A percentile compares a stretch with the other conserved stretches of the same genome.
These are phyloP conservation scores for Artemisiospiza belli DNA, from an alignment of 2,113 vertebrate species.

Conservation along the genomic window DNA sequence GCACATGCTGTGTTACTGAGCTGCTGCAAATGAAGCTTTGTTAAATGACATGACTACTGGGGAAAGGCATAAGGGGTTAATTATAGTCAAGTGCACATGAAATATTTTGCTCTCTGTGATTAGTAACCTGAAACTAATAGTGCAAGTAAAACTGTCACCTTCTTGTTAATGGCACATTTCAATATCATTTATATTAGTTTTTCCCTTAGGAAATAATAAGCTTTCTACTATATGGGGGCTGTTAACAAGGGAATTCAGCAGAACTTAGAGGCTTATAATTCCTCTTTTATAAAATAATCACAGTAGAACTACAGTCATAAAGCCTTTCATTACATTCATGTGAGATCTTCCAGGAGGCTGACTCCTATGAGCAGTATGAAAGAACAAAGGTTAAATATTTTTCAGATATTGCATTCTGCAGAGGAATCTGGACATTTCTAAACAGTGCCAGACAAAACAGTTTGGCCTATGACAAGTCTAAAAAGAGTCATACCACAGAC, in stretches of 20 bases:
- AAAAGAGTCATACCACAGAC: not conserved
- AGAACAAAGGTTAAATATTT: not conserved
- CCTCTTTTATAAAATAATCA: conserved; percentile 16
- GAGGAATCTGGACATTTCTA: not conserved
- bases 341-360: not conserved
- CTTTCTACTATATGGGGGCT: not conserved
- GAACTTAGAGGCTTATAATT: conserved; percentile 16
- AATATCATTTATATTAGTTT: conserved; percentile 13
- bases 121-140: conserved; percentile 45
- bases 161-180: conserved; percentile 11
- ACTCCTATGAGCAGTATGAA: not conserved
- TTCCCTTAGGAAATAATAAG: conserved; percentile 39
- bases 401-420: not conserved
- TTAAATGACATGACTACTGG: not conserved
- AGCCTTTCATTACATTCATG: not conserved
- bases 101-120: conserved; percentile 17
- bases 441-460: not conserved
- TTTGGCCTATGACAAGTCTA: not conserved
- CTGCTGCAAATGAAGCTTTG: not conserved
- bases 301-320: not conserved
- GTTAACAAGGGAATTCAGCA: conserved; percentile 35
- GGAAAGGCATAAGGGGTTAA: conserved; percentile 26
- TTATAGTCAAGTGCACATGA: not conserved
- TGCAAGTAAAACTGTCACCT: conserved; percentile 21
- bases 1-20: not conserved